These are phyloP conservation scores for Xiphorhynchus erythropygius DNA, from an alignment of 2,797 vertebrate species.

Conservation along the genomic window DNA sequence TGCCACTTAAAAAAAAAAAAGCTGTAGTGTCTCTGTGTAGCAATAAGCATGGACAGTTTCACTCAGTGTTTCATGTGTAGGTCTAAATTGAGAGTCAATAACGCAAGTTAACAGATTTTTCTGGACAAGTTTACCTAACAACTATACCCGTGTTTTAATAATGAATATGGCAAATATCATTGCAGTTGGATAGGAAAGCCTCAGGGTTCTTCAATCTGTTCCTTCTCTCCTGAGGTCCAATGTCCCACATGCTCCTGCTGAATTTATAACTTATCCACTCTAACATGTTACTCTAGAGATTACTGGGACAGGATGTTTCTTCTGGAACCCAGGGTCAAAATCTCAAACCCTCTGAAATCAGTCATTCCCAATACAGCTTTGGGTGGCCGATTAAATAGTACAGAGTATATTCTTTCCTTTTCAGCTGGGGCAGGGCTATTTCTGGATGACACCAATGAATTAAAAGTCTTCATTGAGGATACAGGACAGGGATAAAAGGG, in stretches of 20 bases:
- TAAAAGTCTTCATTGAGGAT: not conserved
- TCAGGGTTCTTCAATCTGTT: not conserved
- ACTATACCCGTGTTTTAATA: not conserved
- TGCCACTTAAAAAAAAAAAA: not conserved
- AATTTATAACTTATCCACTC: rapidly evolving
- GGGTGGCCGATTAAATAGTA: not conserved
- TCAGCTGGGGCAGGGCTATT: not conserved
- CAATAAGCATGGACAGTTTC: not conserved
- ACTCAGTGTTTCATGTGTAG: not conserved
- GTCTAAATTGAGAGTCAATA: not conserved
- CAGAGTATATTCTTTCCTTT: not conserved
- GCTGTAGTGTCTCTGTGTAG: not conserved
- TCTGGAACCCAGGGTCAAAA: not conserved
- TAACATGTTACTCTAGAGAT: not conserved
- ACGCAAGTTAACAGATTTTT: not conserved
- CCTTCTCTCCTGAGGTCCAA: not conserved
- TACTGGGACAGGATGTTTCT: not conserved
- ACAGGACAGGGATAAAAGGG: not conserved
- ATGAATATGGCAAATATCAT: not conserved
- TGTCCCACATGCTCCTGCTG: not conserved
- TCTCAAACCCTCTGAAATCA: not conserved
- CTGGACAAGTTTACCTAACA: not conserved
- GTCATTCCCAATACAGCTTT: not conserved
- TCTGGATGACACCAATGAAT: not conserved
- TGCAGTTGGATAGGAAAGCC: not conserved